A percentile compares a stretch with the other conserved stretches of the same genome.
phyloP scores from a whole-genome alignment of 2,888 invertebrate species.

The Capitulum mitella region DNA sequence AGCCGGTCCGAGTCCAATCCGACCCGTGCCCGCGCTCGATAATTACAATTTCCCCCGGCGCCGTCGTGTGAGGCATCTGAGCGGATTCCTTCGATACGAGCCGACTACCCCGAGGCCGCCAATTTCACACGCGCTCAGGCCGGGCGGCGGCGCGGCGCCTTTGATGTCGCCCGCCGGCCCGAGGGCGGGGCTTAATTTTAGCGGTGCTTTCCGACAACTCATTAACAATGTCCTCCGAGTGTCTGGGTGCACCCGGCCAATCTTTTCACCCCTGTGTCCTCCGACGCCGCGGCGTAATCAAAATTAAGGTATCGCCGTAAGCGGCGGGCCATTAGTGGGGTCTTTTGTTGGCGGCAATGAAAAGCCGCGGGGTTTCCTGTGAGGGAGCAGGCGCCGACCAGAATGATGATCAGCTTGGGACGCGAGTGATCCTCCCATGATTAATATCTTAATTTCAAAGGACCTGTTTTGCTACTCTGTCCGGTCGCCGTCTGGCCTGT shows the following conservation, averaged over 20 bases:
- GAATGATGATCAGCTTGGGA: neutral
- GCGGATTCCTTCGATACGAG: neutral
- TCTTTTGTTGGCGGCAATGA: slow-evolving; percentile 15
- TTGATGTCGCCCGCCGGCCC: neutral
- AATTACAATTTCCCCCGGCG: neutral
- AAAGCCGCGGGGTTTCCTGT: neutral
- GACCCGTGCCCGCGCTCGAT: neutral
- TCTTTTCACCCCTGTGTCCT: neutral
- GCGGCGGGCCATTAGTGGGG: neutral
- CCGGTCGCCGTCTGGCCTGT: too few relatives aligned
- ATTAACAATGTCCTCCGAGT: slow-evolving; percentile 8
- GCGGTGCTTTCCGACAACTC: slow-evolving; percentile 3
- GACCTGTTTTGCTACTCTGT: neutral
- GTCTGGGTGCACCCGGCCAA: neutral
- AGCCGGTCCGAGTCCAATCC: too few relatives aligned
- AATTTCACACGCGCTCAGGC: neutral
- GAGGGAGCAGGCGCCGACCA: neutral
- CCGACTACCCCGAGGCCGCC: neutral
- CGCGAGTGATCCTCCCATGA: neutral
- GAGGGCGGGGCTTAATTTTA: slow-evolving; percentile 6
- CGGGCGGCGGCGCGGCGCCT: neutral
- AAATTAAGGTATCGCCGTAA: slow-evolving; percentile 11
- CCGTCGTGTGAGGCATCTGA: neutral
- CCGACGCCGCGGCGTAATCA: neutral
- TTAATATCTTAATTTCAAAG: slow-evolving; percentile 2